Conservation (phyloP, 2,113 vertebrate species). For the Condylura cristata region DNA sequence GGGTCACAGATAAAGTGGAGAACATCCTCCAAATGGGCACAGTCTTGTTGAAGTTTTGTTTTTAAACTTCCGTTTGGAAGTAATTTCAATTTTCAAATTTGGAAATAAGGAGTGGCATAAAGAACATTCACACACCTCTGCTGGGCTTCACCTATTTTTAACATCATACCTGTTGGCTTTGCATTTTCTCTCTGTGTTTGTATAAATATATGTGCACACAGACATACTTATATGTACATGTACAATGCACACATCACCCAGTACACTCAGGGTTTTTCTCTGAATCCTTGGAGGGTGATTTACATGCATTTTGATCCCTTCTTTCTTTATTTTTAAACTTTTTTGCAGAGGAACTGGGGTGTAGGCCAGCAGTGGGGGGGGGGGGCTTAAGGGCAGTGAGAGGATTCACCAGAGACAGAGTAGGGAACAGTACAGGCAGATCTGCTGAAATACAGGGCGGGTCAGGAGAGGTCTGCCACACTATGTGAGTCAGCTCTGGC, state of each 20-base stretch:
- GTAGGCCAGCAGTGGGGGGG: no score
- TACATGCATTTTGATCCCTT: not conserved
- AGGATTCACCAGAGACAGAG: no score
- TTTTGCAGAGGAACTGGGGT: no score
- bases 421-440: no score
- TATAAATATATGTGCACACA: rapidly evolving
- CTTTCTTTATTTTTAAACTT: no score
- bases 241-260: not conserved
- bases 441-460: no score
- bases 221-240: rapidly evolving
- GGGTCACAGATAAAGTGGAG: not conserved
- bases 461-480: no score
- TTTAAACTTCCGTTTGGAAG: not conserved
- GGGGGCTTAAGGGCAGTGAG: no score
- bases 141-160: not conserved
- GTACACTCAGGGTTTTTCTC: not conserved
- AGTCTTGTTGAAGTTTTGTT: not conserved
- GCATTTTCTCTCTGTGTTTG: not conserved
- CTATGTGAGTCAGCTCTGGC: no score
- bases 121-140: not conserved
- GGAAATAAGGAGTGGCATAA: not conserved
- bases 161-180: not conserved
- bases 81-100: not conserved
- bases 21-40: not conserved
- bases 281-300: not conserved